Base-by-base conservation (phyloP, 2,113 vertebrate species). In the Phainopepla nitens region DNA sequence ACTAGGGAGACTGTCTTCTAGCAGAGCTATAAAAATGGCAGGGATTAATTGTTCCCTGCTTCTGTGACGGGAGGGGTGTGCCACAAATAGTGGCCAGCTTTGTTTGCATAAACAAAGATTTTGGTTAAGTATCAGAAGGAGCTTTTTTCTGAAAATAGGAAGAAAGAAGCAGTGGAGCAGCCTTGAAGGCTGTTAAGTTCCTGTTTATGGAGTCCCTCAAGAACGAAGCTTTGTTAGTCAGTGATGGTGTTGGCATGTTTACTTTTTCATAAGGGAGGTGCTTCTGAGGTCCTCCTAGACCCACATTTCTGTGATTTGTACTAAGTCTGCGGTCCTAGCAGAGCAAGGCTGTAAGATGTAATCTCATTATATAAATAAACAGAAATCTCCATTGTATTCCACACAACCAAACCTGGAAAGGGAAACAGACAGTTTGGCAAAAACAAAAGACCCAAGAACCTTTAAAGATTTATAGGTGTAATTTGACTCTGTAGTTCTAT, bases 141-240 rank as follows among this genome's bases (percentile, higher is more conserved):
- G 68, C 90, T 90, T 89, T 92, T 54, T 92, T 77, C 76, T 90
- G 90, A 77, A 89, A 86, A 89, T 33, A 47, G 42, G 82, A 83
- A 83, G 42, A 90, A 72, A 66, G 64, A 81, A 90, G 56, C 50
- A 72, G 45, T 47, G 71, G 88, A 89, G 49, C 53, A 82, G 88
- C 49, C 57, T 60, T 83, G 54, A 72, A 93, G n/a, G 39, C 82
- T 93, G 45, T 49, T 50, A 80, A 91, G 39, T 83, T 56, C 19
- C 25, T 75, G 51, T 78, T 89, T 66, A 58, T 56, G 35, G 44
- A 84, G 51, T 81, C 21, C 17, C 82, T 71, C 70, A 45, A 75
- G 61, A 86, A 68, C 33, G 89, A 61, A 90, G 58, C 35, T 77
- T 71, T 64, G 9, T 72, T 61, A 60, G 51, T n/a, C 73, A 65